These are phyloP conservation scores for Lethenteron reissneri DNA, from an alignment of 2,113 vertebrate species.

Conservation along the genomic window DNA sequence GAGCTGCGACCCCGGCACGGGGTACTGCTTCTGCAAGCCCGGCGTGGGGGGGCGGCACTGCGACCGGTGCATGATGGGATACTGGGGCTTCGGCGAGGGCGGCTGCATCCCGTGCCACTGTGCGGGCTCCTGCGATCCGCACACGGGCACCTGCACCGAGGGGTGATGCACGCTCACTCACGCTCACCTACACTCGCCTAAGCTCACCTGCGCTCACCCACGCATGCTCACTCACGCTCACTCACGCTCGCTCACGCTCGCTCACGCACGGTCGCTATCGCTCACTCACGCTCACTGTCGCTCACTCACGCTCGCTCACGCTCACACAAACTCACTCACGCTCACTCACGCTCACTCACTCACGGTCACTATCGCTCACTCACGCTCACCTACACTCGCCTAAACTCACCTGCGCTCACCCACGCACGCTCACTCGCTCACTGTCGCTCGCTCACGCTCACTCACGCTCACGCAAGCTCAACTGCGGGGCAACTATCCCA, in stretches of 20 bases:
- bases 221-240: neutral
- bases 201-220: neutral
- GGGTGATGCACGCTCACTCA: slow-evolving; percentile 26
- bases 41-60: slow-evolving; percentile 59
- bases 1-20: slow-evolving; percentile 54
- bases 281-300: neutral
- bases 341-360: neutral
- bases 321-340: neutral
- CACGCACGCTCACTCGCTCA: too few relatives aligned
- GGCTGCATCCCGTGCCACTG: slow-evolving; percentile 77
- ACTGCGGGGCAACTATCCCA: too few relatives aligned
- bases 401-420: too few relatives aligned
- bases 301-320: neutral
- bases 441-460: neutral
- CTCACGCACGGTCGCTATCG: neutral
- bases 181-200: neutral
- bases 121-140: slow-evolving; percentile 57
- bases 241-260: too few relatives aligned
- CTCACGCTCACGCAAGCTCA: neutral
- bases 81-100: slow-evolving; percentile 67
- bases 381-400: too few relatives aligned
- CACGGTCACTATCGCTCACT: too few relatives aligned
- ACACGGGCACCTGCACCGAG: slow-evolving; percentile 49
- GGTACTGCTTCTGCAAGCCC: slow-evolving; percentile 74
- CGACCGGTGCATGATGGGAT: slow-evolving; percentile 68